A percentile compares a stretch with the other conserved stretches of the same genome.
These are phyloP conservation scores for Callipepla squamata DNA, from an alignment of 2,113 vertebrate species.

Conservation along the genomic window DNA sequence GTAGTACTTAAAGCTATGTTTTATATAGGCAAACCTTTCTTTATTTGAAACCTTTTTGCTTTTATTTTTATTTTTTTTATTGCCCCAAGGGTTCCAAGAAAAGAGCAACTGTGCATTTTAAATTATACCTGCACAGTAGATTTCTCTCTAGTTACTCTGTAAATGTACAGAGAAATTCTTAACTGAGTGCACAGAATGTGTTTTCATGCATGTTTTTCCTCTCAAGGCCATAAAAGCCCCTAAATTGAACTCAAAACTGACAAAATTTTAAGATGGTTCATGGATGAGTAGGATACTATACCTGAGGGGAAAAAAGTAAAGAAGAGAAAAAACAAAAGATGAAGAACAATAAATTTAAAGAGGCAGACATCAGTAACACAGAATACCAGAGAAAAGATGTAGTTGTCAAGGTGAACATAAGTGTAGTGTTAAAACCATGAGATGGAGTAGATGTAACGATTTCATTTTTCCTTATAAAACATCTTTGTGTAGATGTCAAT, in stretches of 20 bases:
- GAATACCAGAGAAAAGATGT: background rate
- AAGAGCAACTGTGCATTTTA: background rate
- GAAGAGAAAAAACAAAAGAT: background rate
- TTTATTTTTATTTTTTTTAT: background rate
- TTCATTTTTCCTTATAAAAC: background rate
- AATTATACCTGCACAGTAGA: background rate
- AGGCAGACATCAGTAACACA: background rate
- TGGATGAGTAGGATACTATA: background rate
- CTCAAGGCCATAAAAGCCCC: background rate
- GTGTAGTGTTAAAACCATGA: background rate
- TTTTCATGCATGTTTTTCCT: background rate
- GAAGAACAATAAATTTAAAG: background rate
- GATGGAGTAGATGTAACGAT: background rate
- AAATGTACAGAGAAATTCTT: background rate
- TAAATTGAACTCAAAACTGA: background rate
- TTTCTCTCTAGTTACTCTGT: background rate
- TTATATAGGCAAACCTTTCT: background rate
- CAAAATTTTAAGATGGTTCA: background rate
- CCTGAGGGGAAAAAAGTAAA: background rate
- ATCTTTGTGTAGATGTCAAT: background rate
- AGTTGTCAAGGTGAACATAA: background rate
- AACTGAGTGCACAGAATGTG: background rate
- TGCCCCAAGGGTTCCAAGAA: background rate
- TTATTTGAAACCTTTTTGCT: background rate
- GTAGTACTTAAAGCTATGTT: background rate